These are phyloP conservation scores for Pammene fasciana DNA, from an alignment of 2,888 invertebrate genomes.

Conservation along the genomic window DNA sequence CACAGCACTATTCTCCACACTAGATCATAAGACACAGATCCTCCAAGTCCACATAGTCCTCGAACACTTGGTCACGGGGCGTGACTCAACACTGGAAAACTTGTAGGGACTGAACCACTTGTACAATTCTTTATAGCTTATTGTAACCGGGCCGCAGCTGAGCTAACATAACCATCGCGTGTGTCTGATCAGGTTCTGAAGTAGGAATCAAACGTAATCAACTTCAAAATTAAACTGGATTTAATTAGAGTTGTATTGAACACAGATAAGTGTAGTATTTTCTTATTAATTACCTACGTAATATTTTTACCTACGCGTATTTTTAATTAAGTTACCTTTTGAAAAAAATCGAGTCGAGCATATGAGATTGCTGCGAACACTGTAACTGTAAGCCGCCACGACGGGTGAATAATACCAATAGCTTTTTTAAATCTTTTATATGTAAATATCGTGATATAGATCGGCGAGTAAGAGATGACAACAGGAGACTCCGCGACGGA, in stretches of 20 bases:
- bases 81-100: conserved; percentile 16
- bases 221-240: conserved; percentile 18
- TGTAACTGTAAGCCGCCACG: background rate
- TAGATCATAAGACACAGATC: conserved; percentile 20
- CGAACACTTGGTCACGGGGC: background rate
- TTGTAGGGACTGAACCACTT: conserved; percentile 50
- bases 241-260: conserved; percentile 14
- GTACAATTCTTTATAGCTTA: conserved; percentile 52
- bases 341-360: too few relatives aligned
- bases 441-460: background rate
- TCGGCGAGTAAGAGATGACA: background rate
- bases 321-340: too few relatives aligned
- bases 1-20: conserved; percentile 18
- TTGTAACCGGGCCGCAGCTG: conserved; percentile 58
- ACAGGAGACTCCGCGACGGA: conserved; percentile 12
- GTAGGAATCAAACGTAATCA: conserved; percentile 18
- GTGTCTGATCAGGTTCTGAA: conserved; percentile 18
- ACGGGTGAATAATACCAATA: too few relatives aligned
- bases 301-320: too few relatives aligned
- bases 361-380: background rate
- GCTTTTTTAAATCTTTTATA: too few relatives aligned
- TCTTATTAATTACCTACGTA: background rate
- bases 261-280: background rate
- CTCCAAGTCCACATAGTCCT: conserved; percentile 27
- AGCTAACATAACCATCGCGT: conserved; percentile 45